A percentile compares a stretch with the other conserved stretches of the same genome.
Evolutionary conservation across 2,797 vertebrate species (phyloP).

Genomic region (Paramormyrops hopkinsi): DNA sequence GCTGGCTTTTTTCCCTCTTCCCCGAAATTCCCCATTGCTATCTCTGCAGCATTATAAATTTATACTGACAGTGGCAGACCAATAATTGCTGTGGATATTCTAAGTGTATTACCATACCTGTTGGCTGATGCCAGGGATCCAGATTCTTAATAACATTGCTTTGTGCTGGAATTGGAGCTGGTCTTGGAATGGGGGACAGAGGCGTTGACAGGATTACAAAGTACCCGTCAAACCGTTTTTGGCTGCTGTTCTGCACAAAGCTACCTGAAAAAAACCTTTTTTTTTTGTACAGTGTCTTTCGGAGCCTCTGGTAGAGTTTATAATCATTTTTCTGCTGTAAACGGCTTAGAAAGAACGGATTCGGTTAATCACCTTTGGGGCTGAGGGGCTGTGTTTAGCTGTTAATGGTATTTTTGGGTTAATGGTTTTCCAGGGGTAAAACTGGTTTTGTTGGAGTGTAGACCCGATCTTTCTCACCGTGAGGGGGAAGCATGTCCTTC

Average conservation of each 20-base stretch:
- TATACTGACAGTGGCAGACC: conserved; percentile 1
- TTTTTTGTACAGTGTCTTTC: conserved; percentile 18
- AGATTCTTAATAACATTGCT: conserved; percentile 24
- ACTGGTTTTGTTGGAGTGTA: neutral
- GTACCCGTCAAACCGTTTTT: conserved; percentile 47
- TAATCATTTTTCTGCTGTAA: neutral
- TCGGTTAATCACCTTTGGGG: neutral
- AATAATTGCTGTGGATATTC: neutral
- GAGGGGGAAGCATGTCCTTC: neutral
- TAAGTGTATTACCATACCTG: conserved; percentile 44
- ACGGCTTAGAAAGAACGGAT: neutral
- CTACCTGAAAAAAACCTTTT: conserved; percentile 31
- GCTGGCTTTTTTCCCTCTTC: neutral
- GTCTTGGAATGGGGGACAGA: neutral
- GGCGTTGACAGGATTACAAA: conserved; percentile 43
- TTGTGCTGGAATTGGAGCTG: conserved; percentile 1
- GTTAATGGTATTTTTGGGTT: conserved; percentile 1
- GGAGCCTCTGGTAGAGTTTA: neutral
- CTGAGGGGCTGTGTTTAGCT: neutral
- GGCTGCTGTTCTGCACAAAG: neutral
- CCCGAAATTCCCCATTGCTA: neutral
- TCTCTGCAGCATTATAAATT: neutral
- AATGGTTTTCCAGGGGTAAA: neutral
- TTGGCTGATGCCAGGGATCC: conserved; percentile 6
- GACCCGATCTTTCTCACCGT: neutral